Base-by-base conservation (phyloP, 2,797 vertebrate genomes). In the Agapornis canus region DNA sequence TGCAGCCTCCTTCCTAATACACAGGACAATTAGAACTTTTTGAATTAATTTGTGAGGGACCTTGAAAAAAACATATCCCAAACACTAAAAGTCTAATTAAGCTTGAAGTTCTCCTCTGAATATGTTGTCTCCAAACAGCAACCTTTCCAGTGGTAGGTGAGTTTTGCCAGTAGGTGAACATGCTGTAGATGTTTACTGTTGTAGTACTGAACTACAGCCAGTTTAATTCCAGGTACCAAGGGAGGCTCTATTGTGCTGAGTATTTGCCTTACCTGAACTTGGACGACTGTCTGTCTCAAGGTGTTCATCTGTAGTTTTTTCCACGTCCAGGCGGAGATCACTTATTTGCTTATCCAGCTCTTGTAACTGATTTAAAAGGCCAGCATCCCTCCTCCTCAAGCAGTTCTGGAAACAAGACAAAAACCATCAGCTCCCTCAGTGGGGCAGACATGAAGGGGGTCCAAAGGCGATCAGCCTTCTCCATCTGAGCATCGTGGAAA, bases 261-360 rank as follows among this genome's bases (percentile, higher is more conserved):
- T 32, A 31, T 29, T 19, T 23, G 35, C 83, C 83, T 97, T 61
- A 99, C 99, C 99, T 98, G 99, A 99, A 97, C 99, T 99, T 49
- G 99, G 99, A 47, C 99, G 98, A 94, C 99, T 99, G 98, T 99
- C 99, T 3, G 98, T 98, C 97, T 99, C 99, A 89, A 97, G 96
- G 47, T 97, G 98, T 25, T 99, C 99, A 73, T 98, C 98, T 40
- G 98, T 96, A 1, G 95, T 97, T 96, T 98, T 98, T 59, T 99
- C 98, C 3, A 98, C 97, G 92, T 99, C 99, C 96, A 99, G 84
- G 69, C 98, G 98, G 90, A 99, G 98, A 91, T 99, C 98, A 31
- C 98, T 99, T 96, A 99, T 99, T 98, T 99, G 99, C 79, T 98
- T 98, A 98, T 99, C 99, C 69, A 99, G 96, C 88, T 99, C 99